A percentile compares a stretch with the other conserved stretches of the same genome.
Evolutionary conservation across 2,113 vertebrate species (phyloP).

Genomic region (Cariama cristata): DNA sequence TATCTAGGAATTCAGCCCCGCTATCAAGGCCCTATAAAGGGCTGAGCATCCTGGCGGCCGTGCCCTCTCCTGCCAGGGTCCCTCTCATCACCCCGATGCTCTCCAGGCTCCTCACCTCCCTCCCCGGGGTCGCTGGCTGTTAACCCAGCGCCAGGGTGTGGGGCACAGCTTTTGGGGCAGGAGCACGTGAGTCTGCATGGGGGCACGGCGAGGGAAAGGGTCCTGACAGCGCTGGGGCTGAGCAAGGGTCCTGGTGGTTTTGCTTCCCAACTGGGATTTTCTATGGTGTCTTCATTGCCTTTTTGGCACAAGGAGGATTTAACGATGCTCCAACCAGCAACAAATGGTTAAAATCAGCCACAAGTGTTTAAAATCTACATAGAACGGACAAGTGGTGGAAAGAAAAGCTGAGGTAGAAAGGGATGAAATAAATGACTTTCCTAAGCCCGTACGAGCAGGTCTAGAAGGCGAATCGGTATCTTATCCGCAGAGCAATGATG

Average conservation of each 20-base stretch:
- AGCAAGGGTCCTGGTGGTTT: background rate
- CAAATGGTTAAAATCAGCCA: background rate
- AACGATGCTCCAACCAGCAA: background rate
- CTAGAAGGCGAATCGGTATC: background rate
- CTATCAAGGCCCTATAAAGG: background rate
- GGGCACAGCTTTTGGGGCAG: background rate
- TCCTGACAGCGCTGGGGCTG: rapidly evolving
- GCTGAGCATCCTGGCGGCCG: background rate
- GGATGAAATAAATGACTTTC: background rate
- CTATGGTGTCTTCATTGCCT: background rate
- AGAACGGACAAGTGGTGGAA: background rate
- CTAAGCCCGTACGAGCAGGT: background rate
- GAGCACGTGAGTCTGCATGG: rapidly evolving
- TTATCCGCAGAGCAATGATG: background rate
- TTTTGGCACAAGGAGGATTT: background rate
- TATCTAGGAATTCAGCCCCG: background rate
- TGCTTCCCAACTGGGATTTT: background rate
- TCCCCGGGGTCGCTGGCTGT: background rate
- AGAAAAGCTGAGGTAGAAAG: background rate
- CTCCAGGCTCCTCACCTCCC: background rate
- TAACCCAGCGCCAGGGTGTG: background rate
- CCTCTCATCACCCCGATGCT: background rate
- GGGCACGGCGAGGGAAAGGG: background rate
- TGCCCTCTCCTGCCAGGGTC: background rate
- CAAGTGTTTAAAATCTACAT: background rate